Conservation (phyloP, 1,140 invertebrate genomes). For the Panagrolaimus sp. region DNA sequence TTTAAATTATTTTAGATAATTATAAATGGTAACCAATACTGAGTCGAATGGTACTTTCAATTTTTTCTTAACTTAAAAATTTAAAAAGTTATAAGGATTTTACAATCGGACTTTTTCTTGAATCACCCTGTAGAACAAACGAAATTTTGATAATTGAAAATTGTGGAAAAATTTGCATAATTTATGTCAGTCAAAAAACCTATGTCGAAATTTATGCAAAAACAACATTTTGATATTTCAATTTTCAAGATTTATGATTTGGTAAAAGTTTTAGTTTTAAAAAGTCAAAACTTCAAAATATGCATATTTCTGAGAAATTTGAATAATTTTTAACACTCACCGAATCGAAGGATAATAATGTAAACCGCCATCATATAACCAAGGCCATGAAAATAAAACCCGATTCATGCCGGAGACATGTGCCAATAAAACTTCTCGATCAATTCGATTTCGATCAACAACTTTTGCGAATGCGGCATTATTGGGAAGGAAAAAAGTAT, state of each 20-base stretch:
- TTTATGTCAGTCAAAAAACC: no score
- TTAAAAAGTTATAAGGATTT: no score
- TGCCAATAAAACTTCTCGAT: constrained; percentile 57
- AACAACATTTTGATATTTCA: not conserved
- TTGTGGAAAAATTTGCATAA: no score
- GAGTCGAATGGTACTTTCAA: no score
- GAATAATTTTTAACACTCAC: not conserved
- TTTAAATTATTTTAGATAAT: no score
- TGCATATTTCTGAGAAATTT: not conserved
- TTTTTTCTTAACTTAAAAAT: no score
- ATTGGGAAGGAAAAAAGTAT: constrained; percentile 57
- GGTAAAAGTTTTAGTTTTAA: not conserved
- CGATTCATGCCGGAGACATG: constrained; percentile 58
- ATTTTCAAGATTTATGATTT: not conserved
- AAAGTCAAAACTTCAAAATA: no score
- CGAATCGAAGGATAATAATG: constrained; percentile 58
- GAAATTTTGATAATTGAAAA: no score
- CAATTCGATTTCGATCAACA: constrained; percentile 56
- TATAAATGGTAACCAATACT: no score
- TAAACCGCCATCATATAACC: constrained; percentile 57
- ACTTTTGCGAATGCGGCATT: constrained; percentile 58
- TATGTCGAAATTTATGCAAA: no score
- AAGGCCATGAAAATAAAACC: constrained; percentile 56
- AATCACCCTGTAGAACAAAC: no score
- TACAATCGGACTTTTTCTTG: no score